Conservation (phyloP, 2,888 invertebrate species). For the Coleophora flavipennella region DNA sequence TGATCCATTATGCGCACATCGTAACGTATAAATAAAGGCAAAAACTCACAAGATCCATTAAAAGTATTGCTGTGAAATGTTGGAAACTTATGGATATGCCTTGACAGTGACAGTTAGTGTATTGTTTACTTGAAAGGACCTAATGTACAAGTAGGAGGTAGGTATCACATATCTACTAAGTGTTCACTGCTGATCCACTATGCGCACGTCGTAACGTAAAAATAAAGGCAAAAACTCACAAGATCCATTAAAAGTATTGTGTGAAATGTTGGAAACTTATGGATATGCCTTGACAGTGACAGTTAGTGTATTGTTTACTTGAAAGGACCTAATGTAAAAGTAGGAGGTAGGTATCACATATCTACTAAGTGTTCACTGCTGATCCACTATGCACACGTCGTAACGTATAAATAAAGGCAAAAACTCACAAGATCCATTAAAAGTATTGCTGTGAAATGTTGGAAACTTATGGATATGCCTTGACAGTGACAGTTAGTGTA, state of each 20-base stretch:
- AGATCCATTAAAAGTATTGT: constrained; percentile 70
- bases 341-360: constrained; percentile 26
- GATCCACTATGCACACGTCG: constrained; percentile 67
- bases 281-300: too few species aligned
- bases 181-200: constrained; percentile 62
- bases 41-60: constrained; percentile 70
- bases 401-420: constrained; percentile 68
- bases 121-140: too few species aligned
- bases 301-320: too few species aligned
- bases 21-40: constrained; percentile 68
- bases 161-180: constrained; percentile 48
- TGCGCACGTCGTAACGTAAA: constrained; percentile 67
- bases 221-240: constrained; percentile 69
- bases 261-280: constrained; percentile 32
- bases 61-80: constrained; percentile 58
- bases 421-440: constrained; percentile 70
- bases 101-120: too few species aligned
- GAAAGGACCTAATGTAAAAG: constrained; percentile 12
- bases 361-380: constrained; percentile 55
- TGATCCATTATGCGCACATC: constrained; percentile 67
- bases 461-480: constrained; percentile 39
- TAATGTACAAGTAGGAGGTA: too few species aligned
- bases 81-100: constrained; percentile 39
- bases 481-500: too few species aligned
- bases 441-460: constrained; percentile 56